Conservation (phyloP, 1,140 invertebrate genomes). For the Trialeurodes vaporariorum region DNA sequence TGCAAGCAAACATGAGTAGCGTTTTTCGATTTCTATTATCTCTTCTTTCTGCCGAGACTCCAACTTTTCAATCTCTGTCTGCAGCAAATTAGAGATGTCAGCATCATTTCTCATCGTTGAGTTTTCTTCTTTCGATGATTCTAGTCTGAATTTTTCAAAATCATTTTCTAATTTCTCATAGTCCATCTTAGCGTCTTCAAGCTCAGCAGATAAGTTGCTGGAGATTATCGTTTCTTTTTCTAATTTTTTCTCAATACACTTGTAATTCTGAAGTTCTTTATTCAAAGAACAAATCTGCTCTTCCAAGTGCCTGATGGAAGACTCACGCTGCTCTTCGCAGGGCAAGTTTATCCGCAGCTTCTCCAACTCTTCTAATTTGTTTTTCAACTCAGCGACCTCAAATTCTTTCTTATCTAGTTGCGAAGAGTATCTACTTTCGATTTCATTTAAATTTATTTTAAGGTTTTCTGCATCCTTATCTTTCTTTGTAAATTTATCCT, state of each 20-base stretch:
- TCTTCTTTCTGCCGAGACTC: conserved; percentile 5
- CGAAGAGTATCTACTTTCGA: conserved; percentile 3
- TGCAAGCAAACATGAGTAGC: not conserved
- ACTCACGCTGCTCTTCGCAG: no score
- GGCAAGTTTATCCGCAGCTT: conserved; percentile 10
- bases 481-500: conserved; percentile 5
- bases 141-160: no score
- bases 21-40: not conserved
- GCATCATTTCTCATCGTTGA: no score
- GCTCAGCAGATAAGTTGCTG: no score
- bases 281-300: no score
- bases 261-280: no score
- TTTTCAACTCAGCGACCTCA: conserved; percentile 7
- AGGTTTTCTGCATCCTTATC: conserved; percentile 13
- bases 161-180: no score
- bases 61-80: not conserved
- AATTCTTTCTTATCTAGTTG: conserved; percentile 6
- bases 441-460: conserved; percentile 4
- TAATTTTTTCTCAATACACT: no score
- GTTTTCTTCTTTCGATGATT: no score
- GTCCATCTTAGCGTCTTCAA: not conserved
- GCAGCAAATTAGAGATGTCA: not conserved
- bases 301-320: no score
- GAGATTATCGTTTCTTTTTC: no score
- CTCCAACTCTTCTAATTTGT: conserved; percentile 22